Conservation (phyloP, 2,888 invertebrate genomes). For the Zygaena filipendulae region DNA sequence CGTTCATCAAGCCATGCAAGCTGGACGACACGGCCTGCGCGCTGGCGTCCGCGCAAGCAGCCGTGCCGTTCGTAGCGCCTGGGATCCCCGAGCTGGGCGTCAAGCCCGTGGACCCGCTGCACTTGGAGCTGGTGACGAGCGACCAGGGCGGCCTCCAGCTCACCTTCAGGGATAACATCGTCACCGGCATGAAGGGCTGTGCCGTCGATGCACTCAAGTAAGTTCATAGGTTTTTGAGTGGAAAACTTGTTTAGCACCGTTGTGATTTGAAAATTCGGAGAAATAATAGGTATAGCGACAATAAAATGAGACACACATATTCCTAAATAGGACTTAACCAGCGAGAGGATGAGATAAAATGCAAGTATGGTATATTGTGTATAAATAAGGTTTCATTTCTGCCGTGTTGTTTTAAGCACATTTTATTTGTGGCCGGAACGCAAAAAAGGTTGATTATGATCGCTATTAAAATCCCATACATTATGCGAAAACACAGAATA, state of each 20-base stretch:
- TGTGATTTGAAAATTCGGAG: conserved; percentile 1
- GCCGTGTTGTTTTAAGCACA: too few species aligned
- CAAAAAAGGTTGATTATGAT: too few species aligned
- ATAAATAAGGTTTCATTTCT: too few species aligned
- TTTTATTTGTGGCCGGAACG: too few species aligned
- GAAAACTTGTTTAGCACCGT: too few species aligned
- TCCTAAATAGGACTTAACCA: too few species aligned
- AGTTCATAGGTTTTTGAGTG: conserved; percentile 21
- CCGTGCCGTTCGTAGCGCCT: conserved; percentile 29
- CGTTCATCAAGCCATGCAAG: conserved; percentile 46
- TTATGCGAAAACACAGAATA: too few species aligned
- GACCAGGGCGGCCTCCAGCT: conserved; percentile 36
- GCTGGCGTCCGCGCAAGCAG: conserved; percentile 30
- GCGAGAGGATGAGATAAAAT: too few species aligned
- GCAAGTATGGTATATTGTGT: too few species aligned
- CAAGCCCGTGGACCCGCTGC: conserved; percentile 39
- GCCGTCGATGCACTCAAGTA: conserved; percentile 37
- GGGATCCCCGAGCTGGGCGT: conserved; percentile 41
- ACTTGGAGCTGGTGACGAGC: conserved; percentile 29
- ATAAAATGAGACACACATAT: too few species aligned
- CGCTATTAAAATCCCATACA: too few species aligned
- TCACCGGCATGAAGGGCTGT: conserved; percentile 45
- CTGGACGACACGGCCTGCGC: conserved; percentile 32
- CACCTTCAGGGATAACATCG: conserved; percentile 30
- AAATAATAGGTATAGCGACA: too few species aligned